Evolutionary conservation across 2,888 invertebrate species (phyloP).

Genomic region (Pseudoips prasinana): DNA sequence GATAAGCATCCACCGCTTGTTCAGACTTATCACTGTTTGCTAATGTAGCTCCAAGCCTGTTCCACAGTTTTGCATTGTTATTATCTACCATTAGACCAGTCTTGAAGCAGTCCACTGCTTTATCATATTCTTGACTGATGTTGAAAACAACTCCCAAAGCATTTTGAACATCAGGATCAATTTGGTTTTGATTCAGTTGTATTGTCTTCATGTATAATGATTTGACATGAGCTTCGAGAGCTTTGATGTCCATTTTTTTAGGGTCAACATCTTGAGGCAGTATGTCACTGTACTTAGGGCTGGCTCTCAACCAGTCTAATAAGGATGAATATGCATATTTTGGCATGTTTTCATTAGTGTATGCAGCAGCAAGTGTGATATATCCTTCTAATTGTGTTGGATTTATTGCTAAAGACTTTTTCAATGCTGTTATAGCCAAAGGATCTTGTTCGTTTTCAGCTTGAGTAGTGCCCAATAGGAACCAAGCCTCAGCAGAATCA

Average conservation of each 20-base stretch:
- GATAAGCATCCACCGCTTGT: constrained; percentile 98
- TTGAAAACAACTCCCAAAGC: constrained; percentile 98
- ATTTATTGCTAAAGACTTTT: constrained; percentile 90
- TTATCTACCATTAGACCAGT: constrained; percentile 92
- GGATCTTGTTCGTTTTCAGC: constrained; percentile 99
- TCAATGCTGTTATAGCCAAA: constrained; percentile 94
- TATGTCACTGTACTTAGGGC: constrained; percentile 91
- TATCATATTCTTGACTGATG: constrained; percentile 95
- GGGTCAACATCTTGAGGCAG: constrained; percentile 78
- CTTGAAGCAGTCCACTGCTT: constrained; percentile 97
- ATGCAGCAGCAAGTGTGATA: constrained; percentile 95
- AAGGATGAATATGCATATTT: constrained; percentile 93
- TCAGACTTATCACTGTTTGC: constrained; percentile 97
- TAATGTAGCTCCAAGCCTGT: constrained; percentile 97
- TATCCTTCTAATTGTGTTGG: constrained; percentile 91
- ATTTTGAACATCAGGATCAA: constrained; percentile 96
- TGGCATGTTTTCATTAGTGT: constrained; percentile 97
- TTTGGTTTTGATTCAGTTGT: constrained; percentile 86
- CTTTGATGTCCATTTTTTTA: constrained; percentile 65
- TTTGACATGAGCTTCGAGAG: constrained; percentile 84
- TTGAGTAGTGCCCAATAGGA: constrained; percentile 93
- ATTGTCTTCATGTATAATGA: constrained; percentile 90
- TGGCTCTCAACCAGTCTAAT: constrained; percentile 88
- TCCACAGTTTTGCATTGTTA: constrained; percentile 96
- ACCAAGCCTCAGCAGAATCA: constrained; percentile 92